Conservation (phyloP, 2,888 invertebrate genomes). For the Stramonita haemastoma region DNA sequence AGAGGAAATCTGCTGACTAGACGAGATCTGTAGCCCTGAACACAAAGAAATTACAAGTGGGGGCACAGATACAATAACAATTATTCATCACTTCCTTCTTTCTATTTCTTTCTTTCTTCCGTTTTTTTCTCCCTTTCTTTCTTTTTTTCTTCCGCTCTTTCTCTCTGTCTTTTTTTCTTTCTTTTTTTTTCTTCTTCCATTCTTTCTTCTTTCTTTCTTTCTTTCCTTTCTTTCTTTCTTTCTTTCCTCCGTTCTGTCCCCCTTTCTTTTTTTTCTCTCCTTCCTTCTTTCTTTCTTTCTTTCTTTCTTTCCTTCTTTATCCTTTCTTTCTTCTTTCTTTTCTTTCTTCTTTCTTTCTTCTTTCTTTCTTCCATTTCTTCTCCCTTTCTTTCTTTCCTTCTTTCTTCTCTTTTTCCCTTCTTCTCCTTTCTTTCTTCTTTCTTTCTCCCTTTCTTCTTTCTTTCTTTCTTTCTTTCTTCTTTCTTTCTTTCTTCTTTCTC, state of each 20-base stretch:
- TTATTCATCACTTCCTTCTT: neutral
- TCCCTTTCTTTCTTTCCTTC: neutral
- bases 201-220: neutral
- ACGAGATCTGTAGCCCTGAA: no score
- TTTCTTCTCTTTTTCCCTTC: neutral
- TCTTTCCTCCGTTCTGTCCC: neutral
- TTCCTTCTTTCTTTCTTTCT: neutral
- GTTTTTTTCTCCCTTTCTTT: neutral
- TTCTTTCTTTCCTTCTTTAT: neutral
- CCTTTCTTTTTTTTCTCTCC: neutral
- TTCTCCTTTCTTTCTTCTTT: neutral
- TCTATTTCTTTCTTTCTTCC: neutral
- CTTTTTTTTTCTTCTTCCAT: neutral
- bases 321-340: no score
- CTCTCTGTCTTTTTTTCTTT: neutral
- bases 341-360: no score
- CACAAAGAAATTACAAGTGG: no score
- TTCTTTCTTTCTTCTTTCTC: neutral
- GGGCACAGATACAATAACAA: no score
- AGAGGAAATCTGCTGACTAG: no score
- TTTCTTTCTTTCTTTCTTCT: neutral
- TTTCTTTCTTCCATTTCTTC: neutral
- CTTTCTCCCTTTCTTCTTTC: neutral
- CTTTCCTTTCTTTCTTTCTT: neutral
- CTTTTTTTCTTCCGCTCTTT: neutral